Evolutionary conservation across 2,797 vertebrate genomes (phyloP), one percentile per base, ranked within the genome.

Genomic region (Molothrus ater): DNA sequence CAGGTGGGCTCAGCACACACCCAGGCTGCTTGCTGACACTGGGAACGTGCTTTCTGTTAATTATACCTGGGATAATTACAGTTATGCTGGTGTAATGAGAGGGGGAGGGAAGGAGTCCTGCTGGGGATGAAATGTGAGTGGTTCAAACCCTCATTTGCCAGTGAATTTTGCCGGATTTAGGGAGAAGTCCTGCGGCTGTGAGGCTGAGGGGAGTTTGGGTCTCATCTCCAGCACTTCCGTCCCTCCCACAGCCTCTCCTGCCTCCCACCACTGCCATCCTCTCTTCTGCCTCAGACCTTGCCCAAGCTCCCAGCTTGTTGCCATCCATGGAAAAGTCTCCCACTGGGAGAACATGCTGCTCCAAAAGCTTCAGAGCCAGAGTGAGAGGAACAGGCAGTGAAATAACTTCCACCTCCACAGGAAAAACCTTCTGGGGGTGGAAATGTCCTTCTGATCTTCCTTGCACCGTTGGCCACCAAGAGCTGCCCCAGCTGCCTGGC

Each of bases 41-140:
- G 48, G 73, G 42, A 91, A 80, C 10, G 21, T 10, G 38, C 63
- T 86, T 86, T 71, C 38, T 90, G 90, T 74, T 96, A 95, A 96
- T 96, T 95, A 88, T 22, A 73, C 85, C 64, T 11, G 53, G 34
- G 69, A 80, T 96, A 90, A 96, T 96, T 91, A 85, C 64, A 80
- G 61, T 80, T 88, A n/a, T 43, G 50, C 78, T 1, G 0, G 9
- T 50, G 28, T 59, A 84, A 75, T 48, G 91, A 71, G 69, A 53
- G 72, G 69, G 61, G 88, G 90, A 88, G 86, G 83, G 88, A 89
- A 56, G 42, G 48, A 92, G 75, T 66, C 48, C 73, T 88, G 72
- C 92, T 68, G 87, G 10, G 48, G 56, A 31, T 87, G 75, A 70
- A 82, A 61, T 7, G 20, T 26, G 72, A 63, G 71, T 20, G 34